Conservation (phyloP, 1,140 invertebrate genomes). For the Vollenhovia emeryi region DNA sequence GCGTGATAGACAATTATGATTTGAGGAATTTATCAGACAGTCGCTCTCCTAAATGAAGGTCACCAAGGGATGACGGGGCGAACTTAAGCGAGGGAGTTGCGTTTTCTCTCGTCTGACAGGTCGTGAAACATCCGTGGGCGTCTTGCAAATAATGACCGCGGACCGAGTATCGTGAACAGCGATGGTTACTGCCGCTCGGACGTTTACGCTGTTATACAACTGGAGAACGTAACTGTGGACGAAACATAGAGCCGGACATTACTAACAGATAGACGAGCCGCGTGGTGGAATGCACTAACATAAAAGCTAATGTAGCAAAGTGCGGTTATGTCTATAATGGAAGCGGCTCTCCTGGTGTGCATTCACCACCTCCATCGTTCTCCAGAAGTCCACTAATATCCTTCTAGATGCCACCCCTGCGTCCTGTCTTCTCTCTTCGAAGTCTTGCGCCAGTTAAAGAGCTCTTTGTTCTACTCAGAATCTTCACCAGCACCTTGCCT, state of each 20-base stretch:
- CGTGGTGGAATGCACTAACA: conserved; percentile 72
- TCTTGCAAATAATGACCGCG: conserved; percentile 71
- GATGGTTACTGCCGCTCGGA: conserved; percentile 66
- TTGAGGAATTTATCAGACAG: not conserved
- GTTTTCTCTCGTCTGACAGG: conserved; percentile 61
- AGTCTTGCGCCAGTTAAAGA: conserved; percentile 27
- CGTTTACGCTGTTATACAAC: conserved; percentile 68
- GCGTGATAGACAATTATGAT: not conserved
- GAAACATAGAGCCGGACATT: conserved; percentile 66
- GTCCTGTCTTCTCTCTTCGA: conserved; percentile 60
- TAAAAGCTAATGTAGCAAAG: conserved; percentile 79
- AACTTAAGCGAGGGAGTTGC: conserved; percentile 60
- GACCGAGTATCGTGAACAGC: conserved; percentile 59
- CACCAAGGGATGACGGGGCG: conserved; percentile 44
- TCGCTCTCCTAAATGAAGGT: conserved; percentile 17
- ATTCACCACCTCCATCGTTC: conserved; percentile 45
- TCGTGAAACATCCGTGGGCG: conserved; percentile 50
- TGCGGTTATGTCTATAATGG: conserved; percentile 74
- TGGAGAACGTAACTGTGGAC: conserved; percentile 56
- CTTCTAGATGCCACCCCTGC: conserved; percentile 66
- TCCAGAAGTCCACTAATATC: conserved; percentile 68
- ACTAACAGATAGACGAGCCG: conserved; percentile 73
- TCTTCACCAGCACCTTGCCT: not conserved
- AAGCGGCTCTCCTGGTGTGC: conserved; percentile 58
- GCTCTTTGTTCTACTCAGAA: not conserved